Base-by-base conservation (phyloP, 2,888 invertebrate genomes). In the Caenorhabditis macrosperma region DNA sequence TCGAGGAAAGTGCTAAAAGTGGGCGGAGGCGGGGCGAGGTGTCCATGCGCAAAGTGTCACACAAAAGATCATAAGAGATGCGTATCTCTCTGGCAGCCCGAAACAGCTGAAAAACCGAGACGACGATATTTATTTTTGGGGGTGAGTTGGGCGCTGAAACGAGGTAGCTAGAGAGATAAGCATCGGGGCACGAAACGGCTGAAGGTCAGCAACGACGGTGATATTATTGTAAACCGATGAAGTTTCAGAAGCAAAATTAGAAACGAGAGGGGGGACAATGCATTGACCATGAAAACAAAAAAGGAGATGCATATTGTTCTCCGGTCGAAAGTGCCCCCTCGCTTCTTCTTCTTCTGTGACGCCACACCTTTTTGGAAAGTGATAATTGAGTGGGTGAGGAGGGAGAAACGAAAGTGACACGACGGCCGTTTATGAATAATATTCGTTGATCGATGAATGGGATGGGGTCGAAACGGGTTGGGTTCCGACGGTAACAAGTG, bases 231-330 rank as follows among this genome's bases (percentile, higher is more conserved):
- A 52, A 60, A 41, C 15, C 59, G n/a, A n/a, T n/a, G n/a, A 46
- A 68, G 57, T 69, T 69, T 69, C 68, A 52, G 52, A 44, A 67
- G 44, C 28, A 38, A 41, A 35, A 4, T 55, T 41, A 55, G 30
- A 67, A 33, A 55, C 17, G 10, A 17, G 6, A 17, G 15, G 30
- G n/a, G 46, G 57, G 68, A 69, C 59, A 69, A 69, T 46, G n/a
- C 33, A 57, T 38, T 69, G 68, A 69, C 68, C 68, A 69, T 69
- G 68, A 69, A 69, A 69, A 69, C 59, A 69, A 52, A 30, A 30
- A 50, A 50, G 38, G 38, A 15, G 38, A n/a, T 44, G 6, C 33
- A 55, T 68, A 69, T 60, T 52, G 59, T 69, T 69, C 41, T 69
- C 48, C 54, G 66, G 46, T 30, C 55, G 30, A 44, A 57, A 30